A percentile compares a stretch with the other conserved stretches of the same genome.
Evolutionary conservation across 2,113 vertebrate genomes (phyloP).

Genomic region (Percina caprodes): DNA sequence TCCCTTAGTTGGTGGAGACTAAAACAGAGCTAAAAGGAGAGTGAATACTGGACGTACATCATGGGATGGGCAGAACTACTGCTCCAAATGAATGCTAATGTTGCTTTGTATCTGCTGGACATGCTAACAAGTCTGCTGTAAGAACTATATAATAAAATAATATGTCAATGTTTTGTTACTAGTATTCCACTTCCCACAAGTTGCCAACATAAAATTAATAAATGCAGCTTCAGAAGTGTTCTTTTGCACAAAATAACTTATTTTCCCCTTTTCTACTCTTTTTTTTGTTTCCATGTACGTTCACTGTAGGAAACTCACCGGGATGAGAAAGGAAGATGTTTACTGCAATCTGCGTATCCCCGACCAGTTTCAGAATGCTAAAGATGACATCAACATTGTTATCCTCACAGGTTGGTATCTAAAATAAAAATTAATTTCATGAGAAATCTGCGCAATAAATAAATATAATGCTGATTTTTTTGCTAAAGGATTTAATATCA

Average conservation of each 20-base stretch:
- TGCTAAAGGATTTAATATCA: not conserved
- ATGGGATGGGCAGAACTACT: not conserved
- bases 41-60: not conserved
- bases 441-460: not conserved
- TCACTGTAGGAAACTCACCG: conserved; percentile 70
- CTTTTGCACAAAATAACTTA: not conserved
- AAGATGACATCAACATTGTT: conserved; percentile 83
- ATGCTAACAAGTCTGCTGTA: not conserved
- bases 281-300: not conserved
- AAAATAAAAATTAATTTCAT: not conserved
- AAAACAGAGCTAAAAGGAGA: not conserved
- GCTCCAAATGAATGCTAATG: not conserved
- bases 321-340: conserved; percentile 79
- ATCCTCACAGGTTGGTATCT: conserved; percentile 77
- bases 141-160: not conserved
- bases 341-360: conserved; percentile 82
- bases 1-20: not conserved
- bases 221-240: not conserved
- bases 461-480: not conserved
- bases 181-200: not conserved
- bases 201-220: not conserved
- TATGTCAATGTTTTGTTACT: not conserved
- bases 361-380: conserved; percentile 63
- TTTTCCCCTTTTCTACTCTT: not conserved
- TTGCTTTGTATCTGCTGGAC: not conserved